These are phyloP conservation scores for Dolomedes plantarius DNA, from an alignment of 2,888 invertebrate species.

Conservation along the genomic window DNA sequence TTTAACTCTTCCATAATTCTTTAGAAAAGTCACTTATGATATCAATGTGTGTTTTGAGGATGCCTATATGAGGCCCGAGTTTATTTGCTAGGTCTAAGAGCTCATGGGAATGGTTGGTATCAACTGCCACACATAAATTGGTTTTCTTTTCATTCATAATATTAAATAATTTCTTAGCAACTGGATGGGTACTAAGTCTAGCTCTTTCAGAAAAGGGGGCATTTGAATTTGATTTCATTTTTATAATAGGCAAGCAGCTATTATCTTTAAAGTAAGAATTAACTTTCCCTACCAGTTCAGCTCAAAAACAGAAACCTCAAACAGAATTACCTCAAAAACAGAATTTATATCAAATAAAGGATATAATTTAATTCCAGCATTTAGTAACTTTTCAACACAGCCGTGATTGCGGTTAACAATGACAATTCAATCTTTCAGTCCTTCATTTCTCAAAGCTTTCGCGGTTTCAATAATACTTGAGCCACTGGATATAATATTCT, in stretches of 20 bases:
- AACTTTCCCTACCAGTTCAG: background rate
- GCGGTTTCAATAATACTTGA: conserved; percentile 95
- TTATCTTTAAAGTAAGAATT: conserved; percentile 28
- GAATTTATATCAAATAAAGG: no score
- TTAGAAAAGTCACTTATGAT: conserved; percentile 86
- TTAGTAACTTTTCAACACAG: conserved; percentile 81
- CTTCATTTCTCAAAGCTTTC: conserved; percentile 79
- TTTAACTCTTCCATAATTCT: conserved; percentile 82
- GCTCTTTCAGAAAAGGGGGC: conserved; percentile 27
- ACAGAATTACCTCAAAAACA: conserved; percentile 30
- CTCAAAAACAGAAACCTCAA: background rate
- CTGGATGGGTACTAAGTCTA: conserved; percentile 53
- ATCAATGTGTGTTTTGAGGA: no score
- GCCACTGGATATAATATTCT: conserved; percentile 92
- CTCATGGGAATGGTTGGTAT: conserved; percentile 82
- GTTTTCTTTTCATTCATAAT: no score
- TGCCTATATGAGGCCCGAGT: conserved; percentile 88
- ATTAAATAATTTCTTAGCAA: conserved; percentile 80
- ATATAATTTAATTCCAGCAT: no score
- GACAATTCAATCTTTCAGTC: conserved; percentile 83
- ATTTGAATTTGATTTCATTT: no score
- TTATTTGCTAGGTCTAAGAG: conserved; percentile 78
- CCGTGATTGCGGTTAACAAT: conserved; percentile 95
- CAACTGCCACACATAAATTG: no score
- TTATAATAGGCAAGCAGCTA: conserved; percentile 21